Percentiles rank a stretch among this genome's conserved stretches.
These are phyloP conservation scores for Oikopleura vanhoeffeni DNA, from an alignment of 23 tunicate species.

Conservation along the genomic window DNA sequence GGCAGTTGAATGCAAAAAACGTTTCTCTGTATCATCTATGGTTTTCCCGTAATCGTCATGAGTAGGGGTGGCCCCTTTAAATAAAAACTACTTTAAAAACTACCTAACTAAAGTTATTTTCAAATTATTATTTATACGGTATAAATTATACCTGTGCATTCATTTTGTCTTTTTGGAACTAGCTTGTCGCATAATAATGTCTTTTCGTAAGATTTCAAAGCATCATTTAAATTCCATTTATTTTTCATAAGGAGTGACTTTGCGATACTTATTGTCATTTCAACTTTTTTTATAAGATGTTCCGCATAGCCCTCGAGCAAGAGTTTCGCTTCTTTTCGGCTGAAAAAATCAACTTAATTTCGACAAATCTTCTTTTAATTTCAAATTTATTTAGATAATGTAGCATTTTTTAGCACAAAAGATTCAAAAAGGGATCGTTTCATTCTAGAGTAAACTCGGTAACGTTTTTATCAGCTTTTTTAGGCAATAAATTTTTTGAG, in stretches of 20 bases:
- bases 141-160: neutral
- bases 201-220: constrained; percentile 12
- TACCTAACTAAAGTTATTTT: too few species aligned
- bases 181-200: neutral
- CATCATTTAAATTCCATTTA: constrained; percentile 47
- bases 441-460: too few species aligned
- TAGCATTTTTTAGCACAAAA: constrained; percentile 35
- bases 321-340: neutral
- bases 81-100: too few species aligned
- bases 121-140: too few species aligned
- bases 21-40: too few species aligned
- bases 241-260: constrained; percentile 29
- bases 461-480: too few species aligned
- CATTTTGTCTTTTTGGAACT: neutral
- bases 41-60: too few species aligned
- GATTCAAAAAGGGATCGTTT: too few species aligned
- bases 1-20: too few species aligned
- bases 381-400: constrained; percentile 29
- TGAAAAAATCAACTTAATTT: constrained; percentile 11
- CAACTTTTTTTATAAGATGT: constrained; percentile 15
- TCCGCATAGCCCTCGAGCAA: constrained; percentile 23
- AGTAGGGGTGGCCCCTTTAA: too few species aligned
- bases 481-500: too few species aligned
- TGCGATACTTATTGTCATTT: constrained; percentile 30
- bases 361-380: constrained; percentile 16